Evolutionary conservation across 2,888 invertebrate species (phyloP).

Genomic region (Dicyrtoma fusca): DNA sequence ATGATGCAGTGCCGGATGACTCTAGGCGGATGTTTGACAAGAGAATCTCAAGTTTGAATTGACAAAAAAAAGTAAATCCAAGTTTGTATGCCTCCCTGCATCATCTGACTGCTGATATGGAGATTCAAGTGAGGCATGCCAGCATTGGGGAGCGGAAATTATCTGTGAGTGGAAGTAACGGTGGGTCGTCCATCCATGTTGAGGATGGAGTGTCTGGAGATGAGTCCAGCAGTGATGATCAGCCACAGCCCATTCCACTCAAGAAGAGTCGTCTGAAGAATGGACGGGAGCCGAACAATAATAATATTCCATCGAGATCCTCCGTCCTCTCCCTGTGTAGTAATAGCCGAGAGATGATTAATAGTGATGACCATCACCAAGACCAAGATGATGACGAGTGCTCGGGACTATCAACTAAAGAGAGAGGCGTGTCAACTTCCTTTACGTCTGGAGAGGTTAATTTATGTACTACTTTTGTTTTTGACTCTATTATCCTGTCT

Average conservation of each 20-base stretch:
- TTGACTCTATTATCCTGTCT: conserved; percentile 1
- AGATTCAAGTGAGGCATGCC: conserved; percentile 46
- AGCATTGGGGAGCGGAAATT: conserved; percentile 23
- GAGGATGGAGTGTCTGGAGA: conserved; percentile 34
- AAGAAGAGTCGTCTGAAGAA: conserved; percentile 51
- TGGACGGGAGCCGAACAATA: conserved; percentile 48
- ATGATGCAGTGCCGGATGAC: neutral
- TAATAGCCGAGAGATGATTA: conserved; percentile 5
- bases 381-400: conserved; percentile 49
- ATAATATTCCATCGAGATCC: conserved; percentile 39
- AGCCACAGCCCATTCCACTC: conserved; percentile 46
- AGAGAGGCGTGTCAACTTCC: conserved; percentile 49
- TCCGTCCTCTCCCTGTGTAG: conserved; percentile 38
- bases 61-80: neutral
- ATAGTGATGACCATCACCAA: conserved; percentile 40
- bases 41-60: neutral
- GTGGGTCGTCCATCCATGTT: conserved; percentile 4
- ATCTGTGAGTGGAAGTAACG: conserved; percentile 6
- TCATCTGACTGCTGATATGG: too few species aligned
- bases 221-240: conserved; percentile 51
- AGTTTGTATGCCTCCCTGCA: too few species aligned
- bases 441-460: conserved; percentile 55
- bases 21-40: neutral
- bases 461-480: neutral
- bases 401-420: conserved; percentile 48